phyloP scores from a whole-genome alignment of 2,888 invertebrate species.

The Calephelis perditalis region DNA sequence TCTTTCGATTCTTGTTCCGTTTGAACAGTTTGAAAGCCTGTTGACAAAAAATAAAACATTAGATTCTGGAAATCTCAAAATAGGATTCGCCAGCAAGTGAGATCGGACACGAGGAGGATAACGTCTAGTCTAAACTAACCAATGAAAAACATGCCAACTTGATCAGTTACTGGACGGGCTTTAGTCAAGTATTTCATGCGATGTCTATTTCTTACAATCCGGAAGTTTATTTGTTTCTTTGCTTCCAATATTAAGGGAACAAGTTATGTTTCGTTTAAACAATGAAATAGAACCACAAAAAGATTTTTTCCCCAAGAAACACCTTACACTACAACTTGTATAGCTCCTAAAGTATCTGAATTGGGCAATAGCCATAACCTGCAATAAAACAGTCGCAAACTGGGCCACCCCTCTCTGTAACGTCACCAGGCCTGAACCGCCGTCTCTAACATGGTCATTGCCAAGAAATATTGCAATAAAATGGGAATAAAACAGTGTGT shows the following conservation, averaged over 20 bases:
- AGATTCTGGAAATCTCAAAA: background rate
- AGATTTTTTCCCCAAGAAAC: too few relatives aligned
- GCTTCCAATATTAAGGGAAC: too few relatives aligned
- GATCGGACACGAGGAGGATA: too few relatives aligned
- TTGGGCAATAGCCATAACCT: background rate
- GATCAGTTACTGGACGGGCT: too few relatives aligned
- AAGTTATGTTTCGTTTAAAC: too few relatives aligned
- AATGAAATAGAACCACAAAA: background rate
- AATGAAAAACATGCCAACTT: too few relatives aligned
- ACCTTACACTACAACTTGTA: background rate
- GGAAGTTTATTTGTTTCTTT: too few relatives aligned
- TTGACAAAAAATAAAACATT: conserved; percentile 29
- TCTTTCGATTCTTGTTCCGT: conserved; percentile 52
- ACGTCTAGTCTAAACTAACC: background rate
- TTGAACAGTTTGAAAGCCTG: conserved; percentile 74
- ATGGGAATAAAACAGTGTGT: background rate
- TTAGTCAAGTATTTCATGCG: too few relatives aligned
- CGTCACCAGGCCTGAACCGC: background rate
- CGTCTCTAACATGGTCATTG: background rate
- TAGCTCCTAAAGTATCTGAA: background rate
- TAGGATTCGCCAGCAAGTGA: too few relatives aligned
- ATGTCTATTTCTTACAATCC: too few relatives aligned
- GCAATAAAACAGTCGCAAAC: background rate
- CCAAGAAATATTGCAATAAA: conserved; percentile 1
- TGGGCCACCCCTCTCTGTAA: conserved; percentile 1